Base-by-base conservation (phyloP, 1,140 invertebrate species). In the Penaeus japonicus region DNA sequence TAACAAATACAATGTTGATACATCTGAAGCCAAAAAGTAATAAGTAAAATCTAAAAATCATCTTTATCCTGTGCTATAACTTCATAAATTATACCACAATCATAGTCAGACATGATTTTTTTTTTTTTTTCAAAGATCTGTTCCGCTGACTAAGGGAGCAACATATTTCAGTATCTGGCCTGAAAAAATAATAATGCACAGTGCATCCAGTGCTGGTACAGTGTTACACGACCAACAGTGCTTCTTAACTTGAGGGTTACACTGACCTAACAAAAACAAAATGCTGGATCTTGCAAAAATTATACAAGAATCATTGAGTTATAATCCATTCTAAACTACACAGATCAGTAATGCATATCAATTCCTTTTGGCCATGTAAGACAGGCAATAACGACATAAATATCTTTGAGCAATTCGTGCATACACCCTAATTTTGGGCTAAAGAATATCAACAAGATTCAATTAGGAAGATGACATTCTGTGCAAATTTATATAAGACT, bases 321-420 rank as follows among this genome's bases (percentile, higher is more conserved):
- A 39, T 27, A 78, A 59, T 88, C 73, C 70, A 83, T 30, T 88
- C 79, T 83, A 88, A 82, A 83, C 87, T 88, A 88, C 79, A 88
- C 87, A 88, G 87, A 88, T 88, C 80, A 83, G 55, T 88, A 88
- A 84, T 86, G 80, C 80, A 88, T 88, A 88, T 88, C 59, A 88
- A 88, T 88, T 88, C 87, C 55, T 88, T 78, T 88, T 83, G 81
- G 87, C 87, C 87, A 83, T 84, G 87, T 88, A 88, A 88, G 78
- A 88, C 87, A 88, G 87, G 87, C 87, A 88, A 82, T 82, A 88
- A 88, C 87, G 87, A 88, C 87, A 88, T 59, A 54, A 88, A 79
- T 77, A 88, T 75, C 78, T 88, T 88, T 88, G 87, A 88, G 87
- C 87, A 88, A 88, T 83, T 88, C 87, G 87, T 88, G 87, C 87